Evolutionary conservation across 2,797 vertebrate genomes (phyloP), one percentile per base, ranked within the genome.

Genomic region (Myotis findleyi): DNA sequence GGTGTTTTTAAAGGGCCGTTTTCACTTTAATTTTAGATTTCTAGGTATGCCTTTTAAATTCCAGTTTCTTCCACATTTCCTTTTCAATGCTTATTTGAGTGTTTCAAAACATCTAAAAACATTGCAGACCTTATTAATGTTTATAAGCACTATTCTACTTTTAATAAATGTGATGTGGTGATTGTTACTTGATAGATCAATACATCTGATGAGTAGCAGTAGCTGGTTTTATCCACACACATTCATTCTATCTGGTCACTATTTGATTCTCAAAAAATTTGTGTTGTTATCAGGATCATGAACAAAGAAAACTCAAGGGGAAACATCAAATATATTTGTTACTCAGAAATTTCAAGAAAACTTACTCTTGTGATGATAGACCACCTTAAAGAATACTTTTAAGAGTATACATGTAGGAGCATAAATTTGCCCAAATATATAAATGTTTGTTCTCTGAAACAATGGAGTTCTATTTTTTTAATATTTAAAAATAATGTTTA

Each of bases 71-170:
- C 17, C 21, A 89, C 12, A 66, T 84, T 96, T 80, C 8, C 2
- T 90, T 94, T 77, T 75, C 77, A 7, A 51, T 82, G 13, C 3
- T 21, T 91, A 49, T 55, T 87, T 83, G 62, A 91, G 16, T 7
- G 8, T 49, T 95, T 89, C 17, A 81, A 93, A 93, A 89, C 41
- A 84, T 87, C 33, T 88, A n/a, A 68, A 81, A 88, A 55, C 9
- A 38, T 21, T 87, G 59, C 0, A 71, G 38, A 66, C 2, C 30
- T 80, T 72, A 81, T 73, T 73, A 77, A 87, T 7, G 3, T 16
- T 16, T 84, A 38, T 91, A 64, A 66, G 14, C 21, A 44, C 47
- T 80, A 55, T 36, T 6, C 47, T 80, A 80, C 4, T 83, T 79
- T 77, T 79, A 64, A 68, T 36, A 79, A 41, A 84, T 85, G 20